phyloP scores from a whole-genome alignment of 1,140 invertebrate species.

The Psilanteris sp. region DNA sequence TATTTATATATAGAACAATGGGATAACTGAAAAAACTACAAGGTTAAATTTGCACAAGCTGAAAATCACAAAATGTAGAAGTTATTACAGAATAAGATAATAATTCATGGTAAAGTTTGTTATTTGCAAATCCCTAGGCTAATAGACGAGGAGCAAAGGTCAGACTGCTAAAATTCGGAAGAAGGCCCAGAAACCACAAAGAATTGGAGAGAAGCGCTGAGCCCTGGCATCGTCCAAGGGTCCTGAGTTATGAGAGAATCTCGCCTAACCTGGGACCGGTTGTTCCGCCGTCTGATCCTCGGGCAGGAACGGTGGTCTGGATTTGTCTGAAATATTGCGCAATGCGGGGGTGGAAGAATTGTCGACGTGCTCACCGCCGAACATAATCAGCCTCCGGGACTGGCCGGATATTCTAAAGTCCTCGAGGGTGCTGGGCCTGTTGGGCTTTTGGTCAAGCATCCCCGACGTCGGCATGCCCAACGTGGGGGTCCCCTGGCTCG shows the following conservation, averaged over 20 bases:
- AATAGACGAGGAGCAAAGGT: too few relatives aligned
- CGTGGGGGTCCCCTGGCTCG: constrained; percentile 76
- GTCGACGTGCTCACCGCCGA: constrained; percentile 64
- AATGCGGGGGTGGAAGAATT: constrained; percentile 47
- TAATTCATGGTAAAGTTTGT: too few relatives aligned
- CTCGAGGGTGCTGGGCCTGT: constrained; percentile 86
- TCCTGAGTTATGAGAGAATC: constrained; percentile 27
- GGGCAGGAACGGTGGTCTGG: constrained; percentile 13
- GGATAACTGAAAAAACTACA: too few relatives aligned
- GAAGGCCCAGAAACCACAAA: background rate
- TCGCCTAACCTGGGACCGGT: constrained; percentile 59
- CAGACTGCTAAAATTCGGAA: background rate
- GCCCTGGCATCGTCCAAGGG: constrained; percentile 6
- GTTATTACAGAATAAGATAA: too few relatives aligned
- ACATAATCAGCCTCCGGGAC: constrained; percentile 60
- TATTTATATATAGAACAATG: too few relatives aligned
- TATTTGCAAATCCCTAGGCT: too few relatives aligned
- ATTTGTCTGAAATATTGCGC: constrained; percentile 56
- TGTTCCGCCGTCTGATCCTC: constrained; percentile 38
- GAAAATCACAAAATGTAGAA: too few relatives aligned
- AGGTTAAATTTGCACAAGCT: too few relatives aligned
- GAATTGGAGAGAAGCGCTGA: constrained; percentile 6
- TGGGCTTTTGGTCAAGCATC: constrained; percentile 81
- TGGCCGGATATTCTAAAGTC: constrained; percentile 82
- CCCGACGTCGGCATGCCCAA: constrained; percentile 69